Base-by-base conservation (phyloP, 1,140 invertebrate species). In the Hesperophylax magnus region DNA sequence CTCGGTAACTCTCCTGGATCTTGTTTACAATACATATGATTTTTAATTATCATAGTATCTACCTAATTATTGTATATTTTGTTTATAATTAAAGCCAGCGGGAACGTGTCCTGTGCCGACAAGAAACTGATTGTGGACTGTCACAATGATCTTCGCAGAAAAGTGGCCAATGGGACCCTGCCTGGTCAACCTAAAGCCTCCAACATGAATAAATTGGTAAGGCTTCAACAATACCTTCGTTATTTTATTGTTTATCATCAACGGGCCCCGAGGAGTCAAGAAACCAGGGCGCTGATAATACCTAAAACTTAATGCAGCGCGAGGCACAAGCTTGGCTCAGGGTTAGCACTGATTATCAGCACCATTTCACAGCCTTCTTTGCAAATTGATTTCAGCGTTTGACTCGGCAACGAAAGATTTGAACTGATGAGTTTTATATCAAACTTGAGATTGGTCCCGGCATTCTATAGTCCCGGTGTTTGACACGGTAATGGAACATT, bases 181-280 rank as follows among this genome's bases (percentile, higher is more conserved):
- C 9, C 60, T 15, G 67, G 79, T 9, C 82, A 83, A 76, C 79
- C 82, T 27, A 79, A 81, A 61, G 79, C 82, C 15, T 78, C 76
- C n/a, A 81, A 83, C 47, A 81, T 83, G 79, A 58, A 81, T 56
- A 81, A 79, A 77, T 34, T 83, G 47, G 82, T 81, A 80, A 74
- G 61, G 61, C 18, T 58, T 11, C 20, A 18, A 22, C n/a, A n/a
- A 2, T 8, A 58, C 56, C 1, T 47, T 14, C 2, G 1, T 47
- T 14, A 47, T n/a, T n/a, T n/a, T n/a, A n/a, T n/a, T n/a, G n/a
- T n/a, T n/a, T n/a, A n/a, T n/a, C n/a, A n/a, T n/a, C n/a, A n/a
- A n/a, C n/a, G n/a, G n/a, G n/a, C n/a, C n/a, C n/a, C n/a, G n/a
- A n/a, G n/a, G n/a, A n/a, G n/a, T n/a, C n/a, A n/a, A n/a, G n/a